phyloP scores from a whole-genome alignment of 2,113 vertebrate genomes.

The Python bivittatus region DNA sequence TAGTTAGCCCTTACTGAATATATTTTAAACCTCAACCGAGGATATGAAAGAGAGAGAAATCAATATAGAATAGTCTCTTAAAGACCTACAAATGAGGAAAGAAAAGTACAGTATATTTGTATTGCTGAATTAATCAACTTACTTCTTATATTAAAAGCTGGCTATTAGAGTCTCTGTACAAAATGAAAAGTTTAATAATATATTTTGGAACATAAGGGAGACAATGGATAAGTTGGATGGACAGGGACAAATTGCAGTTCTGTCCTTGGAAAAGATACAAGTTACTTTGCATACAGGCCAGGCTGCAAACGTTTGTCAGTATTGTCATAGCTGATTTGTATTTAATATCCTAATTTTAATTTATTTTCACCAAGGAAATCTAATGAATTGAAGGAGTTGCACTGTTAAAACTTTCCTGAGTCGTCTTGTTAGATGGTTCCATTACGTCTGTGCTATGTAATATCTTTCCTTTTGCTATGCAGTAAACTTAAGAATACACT shows the following conservation, averaged over 20 bases:
- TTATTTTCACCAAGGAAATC: neutral
- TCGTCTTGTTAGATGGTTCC: neutral
- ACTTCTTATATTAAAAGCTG: neutral
- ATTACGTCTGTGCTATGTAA: neutral
- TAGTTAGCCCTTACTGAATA: neutral
- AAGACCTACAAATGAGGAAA: neutral
- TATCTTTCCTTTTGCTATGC: neutral
- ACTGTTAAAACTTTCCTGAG: neutral
- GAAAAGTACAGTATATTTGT: neutral
- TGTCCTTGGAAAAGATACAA: neutral
- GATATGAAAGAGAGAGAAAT: neutral
- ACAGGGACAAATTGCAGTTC: neutral
- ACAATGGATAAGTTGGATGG: neutral
- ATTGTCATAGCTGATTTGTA: neutral
- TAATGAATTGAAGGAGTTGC: neutral
- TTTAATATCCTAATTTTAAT: slow-evolving; percentile 1
- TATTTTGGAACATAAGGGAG: neutral
- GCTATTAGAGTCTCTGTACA: neutral
- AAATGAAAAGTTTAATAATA: neutral
- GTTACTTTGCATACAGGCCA: neutral
- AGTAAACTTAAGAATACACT: neutral
- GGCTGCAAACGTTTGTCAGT: neutral
- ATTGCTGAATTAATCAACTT: neutral
- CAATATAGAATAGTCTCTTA: neutral
- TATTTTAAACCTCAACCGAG: neutral